Evolutionary conservation across 2,113 vertebrate species (phyloP), one percentile per base, ranked within the genome.

Genomic region (Calidris pygmaea): DNA sequence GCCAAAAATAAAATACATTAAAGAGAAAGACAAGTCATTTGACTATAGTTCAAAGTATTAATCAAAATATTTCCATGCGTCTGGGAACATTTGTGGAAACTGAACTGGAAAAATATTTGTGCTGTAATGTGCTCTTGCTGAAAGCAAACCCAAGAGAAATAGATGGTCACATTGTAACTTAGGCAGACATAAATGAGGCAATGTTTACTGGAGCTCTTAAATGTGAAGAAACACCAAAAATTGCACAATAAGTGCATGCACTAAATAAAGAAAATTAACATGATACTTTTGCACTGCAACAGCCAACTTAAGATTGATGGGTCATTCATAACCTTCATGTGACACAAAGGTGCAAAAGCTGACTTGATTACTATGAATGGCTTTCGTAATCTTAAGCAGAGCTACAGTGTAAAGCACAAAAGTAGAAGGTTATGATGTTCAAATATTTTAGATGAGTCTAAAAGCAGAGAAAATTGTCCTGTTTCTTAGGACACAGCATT

Each of bases 21-120:
- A 90, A 93, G 48, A 92, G 96, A 85, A 90, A 85, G 37, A n/a
- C 84, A 87, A 91, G 77, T 83, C 20, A 82, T 92, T 96, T 94
- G 80, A 97, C 80, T 87, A 26, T 53, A 85, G 87, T 95, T 97
- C 75, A 93, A 97, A 96, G 90, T 68, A 91, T 95, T 96, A 96
- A 97, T 95, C 91, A 94, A 96, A 97, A 96, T 91, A 95, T 71
- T 95, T 94, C 92, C 52, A 34, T 89, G 58, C 14, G 24, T 90
- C 94, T 95, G 94, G 91, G 89, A 95, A 91, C 62, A 67, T 89
- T 95, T 95, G 84, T 96, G 87, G 86, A 94, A 94, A 85, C 75
- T 53, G 35, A 75, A 96, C 94, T 91, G 94, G 84, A 96, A 94
- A 96, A 97, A 94, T 96, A 89, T 95, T 95, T 97, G 88, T 94